phyloP scores from a whole-genome alignment of 2,888 invertebrate genomes.

The Drosophila rellima region DNA sequence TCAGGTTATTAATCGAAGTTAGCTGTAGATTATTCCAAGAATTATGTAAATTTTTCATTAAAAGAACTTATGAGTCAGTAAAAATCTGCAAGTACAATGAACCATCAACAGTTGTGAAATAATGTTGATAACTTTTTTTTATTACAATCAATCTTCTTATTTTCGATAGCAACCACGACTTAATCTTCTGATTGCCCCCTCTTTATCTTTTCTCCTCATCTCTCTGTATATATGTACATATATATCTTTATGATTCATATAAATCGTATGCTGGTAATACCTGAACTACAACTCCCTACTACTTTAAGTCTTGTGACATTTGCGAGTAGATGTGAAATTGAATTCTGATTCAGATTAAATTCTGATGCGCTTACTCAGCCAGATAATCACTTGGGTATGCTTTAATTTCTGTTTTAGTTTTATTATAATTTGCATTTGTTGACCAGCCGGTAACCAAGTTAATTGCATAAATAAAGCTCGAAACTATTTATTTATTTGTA shows the following conservation, averaged over 20 bases:
- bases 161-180: constrained; percentile 3
- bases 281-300: constrained; percentile 3
- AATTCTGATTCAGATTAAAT: constrained; percentile 16
- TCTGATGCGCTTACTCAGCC: constrained; percentile 38
- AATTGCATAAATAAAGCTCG: constrained; percentile 5
- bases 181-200: neutral
- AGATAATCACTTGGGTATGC: constrained; percentile 33
- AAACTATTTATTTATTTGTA: neutral
- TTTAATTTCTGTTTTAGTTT: constrained; percentile 31
- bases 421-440: constrained; percentile 16
- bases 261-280: neutral
- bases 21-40: neutral
- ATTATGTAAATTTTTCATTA: neutral
- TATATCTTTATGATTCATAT: constrained; percentile 27
- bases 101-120: neutral
- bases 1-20: neutral
- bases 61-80: neutral
- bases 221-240: neutral
- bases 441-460: constrained; percentile 7
- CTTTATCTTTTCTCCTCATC: neutral
- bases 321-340: constrained; percentile 3
- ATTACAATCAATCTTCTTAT: neutral
- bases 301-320: constrained; percentile 5
- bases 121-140: neutral
- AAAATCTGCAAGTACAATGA: neutral